These are phyloP conservation scores for Psix sp. DNA, from an alignment of 1,140 invertebrate species.

Conservation along the genomic window DNA sequence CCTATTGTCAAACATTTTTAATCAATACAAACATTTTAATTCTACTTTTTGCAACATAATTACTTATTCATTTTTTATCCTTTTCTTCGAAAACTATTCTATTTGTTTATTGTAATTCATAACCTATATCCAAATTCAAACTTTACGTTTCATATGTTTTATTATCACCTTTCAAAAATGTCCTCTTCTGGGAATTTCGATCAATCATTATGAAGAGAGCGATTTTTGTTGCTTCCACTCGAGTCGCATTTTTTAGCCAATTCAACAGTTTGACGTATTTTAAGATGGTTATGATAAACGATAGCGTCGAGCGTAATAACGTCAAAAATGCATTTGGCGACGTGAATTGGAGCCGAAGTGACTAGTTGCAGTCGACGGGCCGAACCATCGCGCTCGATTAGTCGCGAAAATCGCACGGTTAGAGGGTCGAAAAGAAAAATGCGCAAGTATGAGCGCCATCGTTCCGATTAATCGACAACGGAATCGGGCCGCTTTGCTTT, in stretches of 20 bases:
- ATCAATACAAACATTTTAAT: no score
- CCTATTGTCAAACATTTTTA: no score
- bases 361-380: constrained; percentile 38
- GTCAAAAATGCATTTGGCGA: constrained; percentile 33
- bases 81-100: not conserved
- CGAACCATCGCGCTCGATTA: constrained; percentile 48
- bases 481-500: constrained; percentile 58
- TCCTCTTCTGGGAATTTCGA: no score
- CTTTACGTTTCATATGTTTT: no score
- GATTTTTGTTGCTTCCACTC: no score
- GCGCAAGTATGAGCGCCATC: constrained; percentile 40
- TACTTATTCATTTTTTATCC: not conserved
- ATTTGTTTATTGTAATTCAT: no score
- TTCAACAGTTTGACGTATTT: no score
- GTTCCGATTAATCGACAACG: constrained; percentile 55
- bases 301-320: constrained; percentile 23
- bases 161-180: no score
- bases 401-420: constrained; percentile 49
- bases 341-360: constrained; percentile 24
- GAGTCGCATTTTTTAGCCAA: no score
- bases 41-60: not conserved
- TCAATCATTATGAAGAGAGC: no score
- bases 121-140: no score
- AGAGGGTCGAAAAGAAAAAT: constrained; percentile 49
- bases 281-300: constrained; percentile 37